Base-by-base conservation (phyloP, 1,140 invertebrate species). In the Meteorus sp. region DNA sequence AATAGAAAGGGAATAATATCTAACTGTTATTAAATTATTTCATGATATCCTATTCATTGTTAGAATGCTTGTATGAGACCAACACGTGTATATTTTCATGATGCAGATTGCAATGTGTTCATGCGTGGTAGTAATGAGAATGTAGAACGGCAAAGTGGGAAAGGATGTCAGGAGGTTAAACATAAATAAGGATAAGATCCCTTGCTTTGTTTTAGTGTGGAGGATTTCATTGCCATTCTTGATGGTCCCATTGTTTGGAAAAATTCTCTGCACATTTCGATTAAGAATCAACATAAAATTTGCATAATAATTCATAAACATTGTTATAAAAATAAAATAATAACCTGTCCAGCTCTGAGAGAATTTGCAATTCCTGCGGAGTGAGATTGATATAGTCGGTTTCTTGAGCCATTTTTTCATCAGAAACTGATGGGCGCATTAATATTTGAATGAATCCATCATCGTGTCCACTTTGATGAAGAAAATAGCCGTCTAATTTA, bases 311-410 rank as follows among this genome's bases (percentile, higher is more conserved):
- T 33, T 33, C 6, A 33, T 33, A 7, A 33, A 33, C 29, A n/a
- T n/a, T 33, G 29, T 33, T 33, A 33, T 33, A 33, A 33, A 33
- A 33, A 7, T 7, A 33, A 33, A 33, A 33, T 33, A 7, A 33
- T 33, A 33, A 92, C 90, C 90, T 92, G 82, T 93, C 90, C 74
- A 92, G 83, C 71, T 92, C 90, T n/a, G 90, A 90, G 60, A 92
- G 82, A 66, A 89, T 85, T 79, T 92, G 89, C 60, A 92, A 77
- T 78, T 93, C 90, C 73, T 89, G 87, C 45, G 85, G 85, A 69
- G 89, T 87, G 59, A 85, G 69, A 68, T 83, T 83, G 56, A 84
- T 83, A 58, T 83, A 82, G 66, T 82, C 77, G 25, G 73, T 81
- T 61, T 82, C 81, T 60, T 81, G 80, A 57, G 80, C 77, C 81